Base-by-base conservation (phyloP, 2,113 vertebrate species). In the Paramisgurnus dabryanus region DNA sequence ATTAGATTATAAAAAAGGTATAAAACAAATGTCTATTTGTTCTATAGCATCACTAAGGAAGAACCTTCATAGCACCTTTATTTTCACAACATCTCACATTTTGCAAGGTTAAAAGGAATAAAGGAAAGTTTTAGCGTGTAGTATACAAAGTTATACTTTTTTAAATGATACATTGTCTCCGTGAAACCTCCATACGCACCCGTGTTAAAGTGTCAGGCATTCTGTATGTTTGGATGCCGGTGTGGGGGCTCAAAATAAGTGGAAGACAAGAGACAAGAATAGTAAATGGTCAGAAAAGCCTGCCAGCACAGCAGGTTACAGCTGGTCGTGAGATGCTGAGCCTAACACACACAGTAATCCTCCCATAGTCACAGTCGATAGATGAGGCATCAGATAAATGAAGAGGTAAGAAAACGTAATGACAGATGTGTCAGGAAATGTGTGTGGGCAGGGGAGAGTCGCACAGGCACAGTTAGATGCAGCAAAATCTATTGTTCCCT, bases 401-500 rank as follows among this genome's bases (percentile, higher is more conserved):
- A 77, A 84, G 71, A 72, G 79, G 84, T 65, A 64, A 76, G 86
- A 75, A 80, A 82, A 78, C 27, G 34, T 83, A 84, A 76, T 86
- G 84, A 87, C 81, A 87, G 84, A 88, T 85, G 82, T n/a, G 82
- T 85, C 64, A 82, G 84, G 88, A 82, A 81, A 81, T 81, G 82
- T 70, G 75, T 78, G 3, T 76, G 53, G 78, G 78, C 66, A 55
- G 84, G 79, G 70, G 81, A 86, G 12, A 77, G 76, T 41, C 18
- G 65, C 63, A 65, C 64, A 67, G 65, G 84, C 72, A 53, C 64
- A 3, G 84, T 87, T 83, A 77, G 58, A 75, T 74, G 81, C 45
- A 78, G 76, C 69, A 81, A 34, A 78, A 79, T 76, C 83, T 50
- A 72, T 72, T 85, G 87, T 79, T 80, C 76, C 79, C 45, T 55